Conservation (phyloP, 2,113 vertebrate genomes). For the Crypturellus undulatus region DNA sequence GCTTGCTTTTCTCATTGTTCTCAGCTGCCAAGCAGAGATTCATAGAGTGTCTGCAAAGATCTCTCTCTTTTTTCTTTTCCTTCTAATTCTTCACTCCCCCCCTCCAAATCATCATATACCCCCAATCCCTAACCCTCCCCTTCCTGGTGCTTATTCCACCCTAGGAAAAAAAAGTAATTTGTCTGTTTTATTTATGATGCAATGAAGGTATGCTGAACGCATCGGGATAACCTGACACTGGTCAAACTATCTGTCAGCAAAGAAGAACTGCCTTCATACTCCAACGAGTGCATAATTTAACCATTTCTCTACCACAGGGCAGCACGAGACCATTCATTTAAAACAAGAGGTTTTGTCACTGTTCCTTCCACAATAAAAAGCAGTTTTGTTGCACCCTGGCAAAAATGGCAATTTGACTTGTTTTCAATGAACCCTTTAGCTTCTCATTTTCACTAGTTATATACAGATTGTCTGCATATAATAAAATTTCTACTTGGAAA, state of each 20-base stretch:
- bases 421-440: slow-evolving; percentile 56
- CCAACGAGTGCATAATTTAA: slow-evolving; percentile 90
- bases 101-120: slow-evolving; percentile 43
- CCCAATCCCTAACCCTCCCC: slow-evolving; percentile 64
- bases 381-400: background rate
- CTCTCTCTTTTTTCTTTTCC: slow-evolving; percentile 73
- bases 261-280: slow-evolving; percentile 96
- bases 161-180: slow-evolving; percentile 86
- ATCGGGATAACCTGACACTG: slow-evolving; percentile 94
- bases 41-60: slow-evolving; percentile 82
- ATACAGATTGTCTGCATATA: slow-evolving; percentile 26
- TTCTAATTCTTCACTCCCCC: slow-evolving; percentile 75
- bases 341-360: background rate
- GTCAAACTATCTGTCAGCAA: slow-evolving; percentile 93
- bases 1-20: slow-evolving; percentile 89
- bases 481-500: slow-evolving; percentile 59
- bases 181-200: slow-evolving; percentile 99
- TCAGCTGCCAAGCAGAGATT: slow-evolving; percentile 85
- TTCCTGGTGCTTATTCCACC: slow-evolving; percentile 80
- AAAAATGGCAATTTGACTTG: slow-evolving; percentile 22
- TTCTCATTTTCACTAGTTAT: slow-evolving; percentile 3
- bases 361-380: background rate
- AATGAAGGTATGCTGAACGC: slow-evolving; percentile 95
- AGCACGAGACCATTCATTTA: slow-evolving; percentile 27
- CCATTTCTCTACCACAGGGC: slow-evolving; percentile 82